Conservation (phyloP, 2,797 vertebrate genomes). For the Anabacerthia variegaticeps region DNA sequence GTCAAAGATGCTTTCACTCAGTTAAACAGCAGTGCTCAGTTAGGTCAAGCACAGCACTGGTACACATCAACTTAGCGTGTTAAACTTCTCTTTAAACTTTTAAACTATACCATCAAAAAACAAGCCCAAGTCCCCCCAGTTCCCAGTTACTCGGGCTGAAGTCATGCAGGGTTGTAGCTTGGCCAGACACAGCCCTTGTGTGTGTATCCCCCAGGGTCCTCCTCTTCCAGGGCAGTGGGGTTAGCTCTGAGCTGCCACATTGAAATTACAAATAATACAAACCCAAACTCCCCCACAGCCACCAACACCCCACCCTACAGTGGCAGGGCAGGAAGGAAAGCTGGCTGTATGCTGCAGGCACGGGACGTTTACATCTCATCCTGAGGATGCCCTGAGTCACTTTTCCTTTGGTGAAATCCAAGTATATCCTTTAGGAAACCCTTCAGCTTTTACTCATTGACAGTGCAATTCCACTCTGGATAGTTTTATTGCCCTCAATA, state of each 20-base stretch:
- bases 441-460: background rate
- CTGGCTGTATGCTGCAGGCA: background rate
- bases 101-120: background rate
- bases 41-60: background rate
- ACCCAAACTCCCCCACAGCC: background rate
- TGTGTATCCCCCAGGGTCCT: background rate
- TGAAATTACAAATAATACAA: background rate
- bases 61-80: background rate
- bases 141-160: background rate
- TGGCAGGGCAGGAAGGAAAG: background rate
- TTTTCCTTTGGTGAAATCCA: background rate
- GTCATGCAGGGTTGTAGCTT: background rate
- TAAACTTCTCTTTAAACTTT: background rate
- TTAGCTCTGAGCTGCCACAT: background rate
- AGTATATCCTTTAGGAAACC: background rate
- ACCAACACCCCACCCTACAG: background rate
- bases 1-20: background rate
- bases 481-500: background rate
- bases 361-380: background rate
- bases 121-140: background rate
- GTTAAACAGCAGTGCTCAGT: background rate
- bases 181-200: background rate
- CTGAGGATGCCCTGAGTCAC: background rate
- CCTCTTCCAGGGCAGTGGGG: accelerated
- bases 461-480: background rate